A percentile compares a stretch with the other conserved stretches of the same genome.
These are phyloP conservation scores for Ammodytes marinus DNA, from an alignment of 2,113 vertebrate genomes.

Conservation along the genomic window DNA sequence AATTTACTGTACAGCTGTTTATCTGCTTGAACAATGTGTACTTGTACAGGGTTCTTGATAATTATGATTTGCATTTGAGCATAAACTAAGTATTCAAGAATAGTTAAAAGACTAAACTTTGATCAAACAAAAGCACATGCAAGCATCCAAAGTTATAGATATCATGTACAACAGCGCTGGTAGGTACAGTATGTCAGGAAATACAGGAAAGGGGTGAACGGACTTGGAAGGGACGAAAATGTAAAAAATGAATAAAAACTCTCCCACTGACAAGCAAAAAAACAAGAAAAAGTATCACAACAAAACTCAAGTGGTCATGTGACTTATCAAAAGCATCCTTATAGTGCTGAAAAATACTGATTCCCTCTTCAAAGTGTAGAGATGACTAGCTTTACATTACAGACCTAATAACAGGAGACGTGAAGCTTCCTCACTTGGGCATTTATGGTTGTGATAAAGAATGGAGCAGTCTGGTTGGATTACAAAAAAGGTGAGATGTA, in stretches of 20 bases:
- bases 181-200: neutral
- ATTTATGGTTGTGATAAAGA: neutral
- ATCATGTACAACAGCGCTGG: neutral
- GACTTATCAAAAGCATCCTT: constrained; percentile 20
- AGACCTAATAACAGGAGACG: neutral
- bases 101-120: neutral
- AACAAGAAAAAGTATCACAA: constrained; percentile 13
- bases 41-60: constrained; percentile 25
- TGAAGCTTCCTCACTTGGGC: neutral
- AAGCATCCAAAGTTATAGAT: constrained; percentile 23
- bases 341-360: constrained; percentile 18
- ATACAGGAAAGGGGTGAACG: neutral
- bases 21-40: constrained; percentile 3
- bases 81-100: neutral
- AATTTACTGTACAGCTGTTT: constrained; percentile 16
- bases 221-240: neutral
- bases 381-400: neutral
- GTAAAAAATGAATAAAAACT: neutral
- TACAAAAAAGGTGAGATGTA: neutral
- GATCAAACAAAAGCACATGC: constrained; percentile 51
- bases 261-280: constrained; percentile 15
- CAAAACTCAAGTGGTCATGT: constrained; percentile 11
- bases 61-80: constrained; percentile 5
- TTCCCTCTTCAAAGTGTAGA: constrained; percentile 15
- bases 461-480: neutral